phyloP scores from a whole-genome alignment of 2,888 invertebrate genomes.

The Hyalella azteca region DNA sequence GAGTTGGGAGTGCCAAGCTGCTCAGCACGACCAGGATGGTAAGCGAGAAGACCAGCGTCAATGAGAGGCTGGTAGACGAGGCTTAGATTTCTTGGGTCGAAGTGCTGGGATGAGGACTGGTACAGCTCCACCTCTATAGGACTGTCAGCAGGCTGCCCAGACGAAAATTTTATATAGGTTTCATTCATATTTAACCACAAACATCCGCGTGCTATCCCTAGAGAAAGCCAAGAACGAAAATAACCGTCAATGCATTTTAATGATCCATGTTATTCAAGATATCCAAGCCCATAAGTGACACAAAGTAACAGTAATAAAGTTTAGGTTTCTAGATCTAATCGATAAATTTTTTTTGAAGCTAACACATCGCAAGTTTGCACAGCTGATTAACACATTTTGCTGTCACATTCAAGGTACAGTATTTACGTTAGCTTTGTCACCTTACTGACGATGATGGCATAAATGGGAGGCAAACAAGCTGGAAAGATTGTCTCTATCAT shows the following conservation, averaged over 20 bases:
- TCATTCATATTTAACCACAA: not conserved
- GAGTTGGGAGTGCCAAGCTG: no score
- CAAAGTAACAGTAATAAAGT: no score
- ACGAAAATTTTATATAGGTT: not conserved
- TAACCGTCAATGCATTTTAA: no score
- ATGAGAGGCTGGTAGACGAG: conserved; percentile 21
- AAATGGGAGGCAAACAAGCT: not conserved
- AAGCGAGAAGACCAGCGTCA: not conserved
- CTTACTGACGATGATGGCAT: conserved; percentile 19
- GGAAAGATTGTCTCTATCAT: not conserved
- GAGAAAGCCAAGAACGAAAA: no score
- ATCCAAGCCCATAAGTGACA: no score
- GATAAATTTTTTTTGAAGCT: no score
- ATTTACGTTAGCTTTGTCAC: not conserved
- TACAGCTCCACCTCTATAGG: not conserved
- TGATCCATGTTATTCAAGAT: no score
- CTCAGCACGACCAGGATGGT: not conserved
- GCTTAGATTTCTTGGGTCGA: not conserved
- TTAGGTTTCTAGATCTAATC: no score
- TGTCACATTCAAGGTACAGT: no score
- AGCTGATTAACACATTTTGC: no score
- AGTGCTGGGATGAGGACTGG: not conserved
- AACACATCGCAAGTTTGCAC: no score
- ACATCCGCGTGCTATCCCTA: not conserved
- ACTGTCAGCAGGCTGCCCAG: not conserved